A percentile compares a stretch with the other conserved stretches of the same genome.
These are phyloP conservation scores for Urophycis tenuis DNA, from an alignment of 2,797 vertebrate species.

Conservation along the genomic window DNA sequence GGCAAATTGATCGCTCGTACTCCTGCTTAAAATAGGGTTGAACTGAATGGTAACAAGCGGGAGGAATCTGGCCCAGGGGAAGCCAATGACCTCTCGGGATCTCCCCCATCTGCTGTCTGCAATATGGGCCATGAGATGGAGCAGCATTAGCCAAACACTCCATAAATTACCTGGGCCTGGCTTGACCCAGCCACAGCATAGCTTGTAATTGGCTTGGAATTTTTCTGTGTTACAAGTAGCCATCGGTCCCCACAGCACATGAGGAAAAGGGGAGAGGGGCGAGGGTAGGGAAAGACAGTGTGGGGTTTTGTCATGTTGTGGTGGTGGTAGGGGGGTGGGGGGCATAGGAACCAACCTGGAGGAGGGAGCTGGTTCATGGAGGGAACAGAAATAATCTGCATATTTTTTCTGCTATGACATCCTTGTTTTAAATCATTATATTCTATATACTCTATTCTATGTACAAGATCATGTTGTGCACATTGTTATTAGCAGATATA, in stretches of 20 bases:
- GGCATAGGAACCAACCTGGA: not conserved
- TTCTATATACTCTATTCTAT: not conserved
- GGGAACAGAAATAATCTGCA: not conserved
- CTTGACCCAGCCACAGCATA: not conserved
- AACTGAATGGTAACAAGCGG: conserved; percentile 31
- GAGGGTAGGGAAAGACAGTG: not conserved
- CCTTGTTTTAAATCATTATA: not conserved
- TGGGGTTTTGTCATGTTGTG: not conserved
- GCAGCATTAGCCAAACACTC: not conserved
- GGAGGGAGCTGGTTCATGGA: not conserved
- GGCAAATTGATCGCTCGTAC: conserved; percentile 50
- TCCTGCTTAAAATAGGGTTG: conserved; percentile 44
- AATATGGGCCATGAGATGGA: conserved; percentile 21
- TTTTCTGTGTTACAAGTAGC: not conserved
- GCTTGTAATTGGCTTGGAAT: not conserved
- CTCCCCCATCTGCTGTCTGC: conserved; percentile 36
- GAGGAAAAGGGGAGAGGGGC: not conserved
- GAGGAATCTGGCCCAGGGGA: conserved; percentile 32
- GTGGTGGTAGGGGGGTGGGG: not conserved
- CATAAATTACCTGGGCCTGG: conserved; percentile 33
- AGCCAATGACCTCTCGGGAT: conserved; percentile 14
- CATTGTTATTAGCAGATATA: too few relatives aligned
- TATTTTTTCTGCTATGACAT: not conserved
- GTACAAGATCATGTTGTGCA: not conserved
- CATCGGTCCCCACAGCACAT: not conserved